Base-by-base conservation (phyloP, 1,140 invertebrate species). In the Sitodiplosis mosellana region DNA sequence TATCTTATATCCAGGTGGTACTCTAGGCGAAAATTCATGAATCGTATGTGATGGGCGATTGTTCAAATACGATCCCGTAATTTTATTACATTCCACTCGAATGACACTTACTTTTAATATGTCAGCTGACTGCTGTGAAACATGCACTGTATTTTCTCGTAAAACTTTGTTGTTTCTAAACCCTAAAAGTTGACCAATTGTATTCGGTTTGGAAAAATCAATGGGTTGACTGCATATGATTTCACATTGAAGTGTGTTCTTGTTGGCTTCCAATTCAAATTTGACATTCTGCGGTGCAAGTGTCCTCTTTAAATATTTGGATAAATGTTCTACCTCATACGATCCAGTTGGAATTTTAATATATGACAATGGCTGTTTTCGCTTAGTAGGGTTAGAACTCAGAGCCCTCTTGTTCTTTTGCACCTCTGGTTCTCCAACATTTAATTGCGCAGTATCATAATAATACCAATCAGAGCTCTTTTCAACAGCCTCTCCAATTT, bases 321-420 rank as follows among this genome's bases (percentile, higher is more conserved):
- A 17, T 33, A 60, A 60, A 51, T 64, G 54, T 33, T 50, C 40
- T 41, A 64, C 51, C 53, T 62, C 61, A 55, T 62, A 63, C 21
- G 56, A 56, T n/a, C 59, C 58, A 17, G 52, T 54, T 11, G 59
- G 59, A 46, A 63, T n/a, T n/a, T n/a, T n/a, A n/a, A n/a, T n/a
- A n/a, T n/a, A n/a, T n/a, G n/a, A n/a, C n/a, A n/a, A n/a, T n/a
- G n/a, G n/a, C n/a, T n/a, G n/a, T n/a, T n/a, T n/a, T n/a, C n/a
- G n/a, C n/a, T n/a, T n/a, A n/a, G n/a, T n/a, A n/a, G n/a, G n/a
- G n/a, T n/a, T n/a, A n/a, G n/a, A n/a, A n/a, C n/a, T n/a, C n/a
- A n/a, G n/a, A n/a, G n/a, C n/a, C n/a, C n/a, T n/a, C n/a, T n/a
- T n/a, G n/a, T n/a, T n/a, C n/a, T n/a, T n/a, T n/a, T n/a, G n/a